Base-by-base conservation (phyloP, 1,140 invertebrate species). In the Euwallacea similis region DNA sequence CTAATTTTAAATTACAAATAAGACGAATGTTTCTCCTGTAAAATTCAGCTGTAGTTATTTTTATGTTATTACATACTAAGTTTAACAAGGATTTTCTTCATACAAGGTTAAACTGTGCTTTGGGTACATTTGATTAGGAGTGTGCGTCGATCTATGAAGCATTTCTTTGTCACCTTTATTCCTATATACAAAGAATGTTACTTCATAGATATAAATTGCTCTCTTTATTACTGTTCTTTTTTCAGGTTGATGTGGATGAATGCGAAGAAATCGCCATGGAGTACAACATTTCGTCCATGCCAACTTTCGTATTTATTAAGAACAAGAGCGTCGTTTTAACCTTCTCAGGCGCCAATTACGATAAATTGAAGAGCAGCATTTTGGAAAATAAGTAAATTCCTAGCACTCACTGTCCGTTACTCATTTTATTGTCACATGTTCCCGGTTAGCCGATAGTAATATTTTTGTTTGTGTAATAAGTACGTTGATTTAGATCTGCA, bases 251-350 rank as follows among this genome's bases (percentile, higher is more conserved):
- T 83, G 94, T 98, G 2, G 95, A 98, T 78, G 92, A 95, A 74
- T 89, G 88, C 78, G 93, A 94, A 79, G 93, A 95, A 15, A 83
- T 96, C 62, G 91, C 92, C 8, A 83, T 85, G 61, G 86, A 91
- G 66, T 96, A 95, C 82, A 86, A 90, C 73, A 90, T 98, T 75
- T 86, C 86, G 72, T 93, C 92, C 60, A 97, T 97, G 95, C 96
- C 96, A 54, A 97, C 95, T 0, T 98, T 98, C 81, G 82, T 96
- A 21, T 96, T 97, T 81, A 84, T 97, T 73, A 97, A 95, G 83
- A 89, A 89, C 76, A 84, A 85, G 44, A 78, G 87, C 79, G 87
- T 88, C 80, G 85, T 93, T 42, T 87, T 90, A 7, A 86, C 87
- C 65, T 92, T 95, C 80, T 88, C 90, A 70, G 94, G 94, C 15